Base-by-base conservation (phyloP, 2,113 vertebrate genomes). In the Peromyscus californicus region DNA sequence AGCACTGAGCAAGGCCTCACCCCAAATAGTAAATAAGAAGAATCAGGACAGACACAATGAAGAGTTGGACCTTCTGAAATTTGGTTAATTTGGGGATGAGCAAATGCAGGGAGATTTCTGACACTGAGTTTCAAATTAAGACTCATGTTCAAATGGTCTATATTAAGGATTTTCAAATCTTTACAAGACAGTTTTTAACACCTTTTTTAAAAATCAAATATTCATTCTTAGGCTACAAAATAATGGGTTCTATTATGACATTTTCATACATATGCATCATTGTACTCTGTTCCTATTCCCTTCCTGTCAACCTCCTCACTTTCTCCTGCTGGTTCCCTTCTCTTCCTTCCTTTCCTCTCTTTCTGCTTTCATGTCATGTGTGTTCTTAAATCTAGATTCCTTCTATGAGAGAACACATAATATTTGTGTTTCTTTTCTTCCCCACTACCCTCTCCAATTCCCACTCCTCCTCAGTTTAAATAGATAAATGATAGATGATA, bases 121-220 rank as follows among this genome's bases (percentile, higher is more conserved):
- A n/a, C 10, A 57, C 54, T 5, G 63, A 59, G 76, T 78, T 93
- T 61, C 69, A 93, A 93, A 75, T 63, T 11, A n/a, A 95, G 51
- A 93, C 42, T 69, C 36, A 82, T 61, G 36, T 83, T 90, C 61
- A 45, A 72, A 86, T 36, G 48, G n/a, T 75, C 67, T 79, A 6
- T 74, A 61, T 39, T 61, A 65, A 95, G 13, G 67, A 88, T 45
- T 78, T 89, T 91, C n/a, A 65, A 89, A 72, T 85, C 91, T 84
- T 67, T 9, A 8, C 89, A 67, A 48, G 80, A 61, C 80, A 39
- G 80, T 83, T 83, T 75, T 59, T 61, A 83, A 33, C 39, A 51
- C 9, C 17, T 86, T 48, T 86, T 87, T 67, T 48, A 22, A 16
- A n/a, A 79, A 83, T 83, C 63, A 88, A 72, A 26, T 72, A 88